Conservation (phyloP, 2,113 vertebrate genomes). For the Seriola quinqueradiata region DNA sequence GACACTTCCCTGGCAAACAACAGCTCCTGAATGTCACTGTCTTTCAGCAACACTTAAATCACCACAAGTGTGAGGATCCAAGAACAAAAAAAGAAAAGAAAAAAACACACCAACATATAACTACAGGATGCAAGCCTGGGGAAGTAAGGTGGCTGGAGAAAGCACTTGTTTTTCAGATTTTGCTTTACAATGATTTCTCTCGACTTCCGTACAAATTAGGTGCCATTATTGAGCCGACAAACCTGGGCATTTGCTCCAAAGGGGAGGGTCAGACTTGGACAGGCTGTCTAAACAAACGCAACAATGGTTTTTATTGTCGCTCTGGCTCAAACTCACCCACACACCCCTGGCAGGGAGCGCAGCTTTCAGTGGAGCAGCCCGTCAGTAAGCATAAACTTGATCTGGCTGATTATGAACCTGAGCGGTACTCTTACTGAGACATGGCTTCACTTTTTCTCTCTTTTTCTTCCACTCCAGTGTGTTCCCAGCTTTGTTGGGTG, state of each 20-base stretch:
- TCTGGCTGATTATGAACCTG: conserved; percentile 68
- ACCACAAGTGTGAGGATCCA: conserved; percentile 33
- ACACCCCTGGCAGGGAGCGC: conserved; percentile 59
- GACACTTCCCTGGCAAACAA: conserved; percentile 63
- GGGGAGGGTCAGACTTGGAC: conserved; percentile 61
- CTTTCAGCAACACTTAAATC: conserved; percentile 60
- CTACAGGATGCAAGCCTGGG: conserved; percentile 51
- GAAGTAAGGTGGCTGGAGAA: conserved; percentile 40
- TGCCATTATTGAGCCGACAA: conserved; percentile 63
- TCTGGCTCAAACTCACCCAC: conserved; percentile 64
- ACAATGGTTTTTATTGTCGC: conserved; percentile 79
- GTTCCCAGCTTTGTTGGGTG: conserved; percentile 57
- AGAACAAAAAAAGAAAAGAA: conserved; percentile 21
- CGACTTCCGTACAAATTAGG: conserved; percentile 74
- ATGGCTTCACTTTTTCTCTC: conserved; percentile 53
- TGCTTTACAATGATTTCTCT: conserved; percentile 54
- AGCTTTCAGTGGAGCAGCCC: conserved; percentile 60
- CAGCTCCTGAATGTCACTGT: conserved; percentile 46
- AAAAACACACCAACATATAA: conserved; percentile 14
- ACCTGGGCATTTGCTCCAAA: conserved; percentile 39
- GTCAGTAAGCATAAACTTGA: conserved; percentile 69
- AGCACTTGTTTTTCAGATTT: conserved; percentile 29
- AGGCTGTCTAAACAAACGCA: conserved; percentile 70
- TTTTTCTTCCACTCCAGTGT: conserved; percentile 11
- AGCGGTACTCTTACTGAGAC: conserved; percentile 53